A percentile compares a stretch with the other conserved stretches of the same genome.
Evolutionary conservation across 2,113 vertebrate genomes (phyloP).

Genomic region (Tachuris rubrigastra): DNA sequence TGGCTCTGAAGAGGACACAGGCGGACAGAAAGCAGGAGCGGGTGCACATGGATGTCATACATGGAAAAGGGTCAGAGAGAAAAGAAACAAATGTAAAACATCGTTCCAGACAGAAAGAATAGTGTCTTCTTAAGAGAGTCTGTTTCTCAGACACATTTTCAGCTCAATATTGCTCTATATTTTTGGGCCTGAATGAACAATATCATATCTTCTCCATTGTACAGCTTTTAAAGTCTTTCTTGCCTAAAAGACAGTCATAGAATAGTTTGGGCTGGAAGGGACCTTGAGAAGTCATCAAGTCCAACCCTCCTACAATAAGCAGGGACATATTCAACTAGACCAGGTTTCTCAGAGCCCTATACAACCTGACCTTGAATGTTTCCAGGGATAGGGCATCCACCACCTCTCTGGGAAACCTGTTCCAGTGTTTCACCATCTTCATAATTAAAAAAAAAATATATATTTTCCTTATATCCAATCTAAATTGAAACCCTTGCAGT

Average conservation of each 20-base stretch:
- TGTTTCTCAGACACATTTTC: background rate
- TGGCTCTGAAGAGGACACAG: background rate
- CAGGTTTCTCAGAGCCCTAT: background rate
- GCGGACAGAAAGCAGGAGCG: background rate
- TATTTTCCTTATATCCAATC: background rate
- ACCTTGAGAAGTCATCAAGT: background rate
- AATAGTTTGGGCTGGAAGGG: background rate
- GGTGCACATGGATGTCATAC: background rate
- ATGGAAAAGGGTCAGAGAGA: background rate
- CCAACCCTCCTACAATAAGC: background rate
- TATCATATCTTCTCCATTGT: background rate
- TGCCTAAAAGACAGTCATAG: background rate
- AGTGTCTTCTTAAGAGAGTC: background rate
- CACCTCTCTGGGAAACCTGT: background rate
- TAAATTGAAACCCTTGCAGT: background rate
- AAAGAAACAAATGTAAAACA: background rate
- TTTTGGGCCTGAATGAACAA: background rate
- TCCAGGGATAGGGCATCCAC: accelerated
- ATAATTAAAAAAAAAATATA: background rate
- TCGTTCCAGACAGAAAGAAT: background rate
- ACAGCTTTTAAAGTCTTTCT: background rate
- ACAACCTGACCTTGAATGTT: background rate
- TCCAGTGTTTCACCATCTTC: background rate
- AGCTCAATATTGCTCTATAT: background rate
- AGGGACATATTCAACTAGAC: background rate